phyloP scores from a whole-genome alignment of 2,797 vertebrate species.

The Karalla daura region DNA sequence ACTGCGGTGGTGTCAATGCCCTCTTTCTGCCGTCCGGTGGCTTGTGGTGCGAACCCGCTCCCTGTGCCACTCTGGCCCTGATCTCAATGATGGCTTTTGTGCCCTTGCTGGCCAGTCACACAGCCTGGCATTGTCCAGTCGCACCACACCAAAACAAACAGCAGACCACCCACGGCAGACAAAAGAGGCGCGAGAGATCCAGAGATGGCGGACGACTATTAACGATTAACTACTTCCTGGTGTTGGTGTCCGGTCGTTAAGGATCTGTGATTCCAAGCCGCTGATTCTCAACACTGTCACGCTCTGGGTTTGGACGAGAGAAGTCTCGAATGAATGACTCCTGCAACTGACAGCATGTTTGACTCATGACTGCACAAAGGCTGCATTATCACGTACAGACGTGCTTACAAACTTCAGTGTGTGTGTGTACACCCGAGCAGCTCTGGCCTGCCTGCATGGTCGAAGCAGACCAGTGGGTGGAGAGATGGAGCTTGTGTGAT shows the following conservation, averaged over 20 bases:
- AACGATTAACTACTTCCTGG: slow-evolving; percentile 68
- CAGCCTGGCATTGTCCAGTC: slow-evolving; percentile 75
- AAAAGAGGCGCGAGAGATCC: slow-evolving; percentile 38
- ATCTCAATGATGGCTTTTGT: slow-evolving; percentile 83
- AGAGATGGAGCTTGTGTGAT: slow-evolving; percentile 30
- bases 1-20: slow-evolving; percentile 70
- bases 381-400: slow-evolving; percentile 29
- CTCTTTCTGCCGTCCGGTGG: slow-evolving; percentile 72
- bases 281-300: slow-evolving; percentile 18
- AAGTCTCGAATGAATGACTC: slow-evolving; percentile 26
- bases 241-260: slow-evolving; percentile 33
- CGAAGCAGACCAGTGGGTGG: slow-evolving; percentile 9
- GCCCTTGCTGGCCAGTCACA: slow-evolving; percentile 68
- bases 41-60: slow-evolving; percentile 70
- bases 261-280: slow-evolving; percentile 13
- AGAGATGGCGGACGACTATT: slow-evolving; percentile 39
- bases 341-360: not conserved
- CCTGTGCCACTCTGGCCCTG: slow-evolving; percentile 65
- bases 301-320: not conserved
- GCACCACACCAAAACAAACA: slow-evolving; percentile 83
- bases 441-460: slow-evolving; percentile 24
- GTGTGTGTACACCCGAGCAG: not conserved
- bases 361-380: slow-evolving; percentile 34
- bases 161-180: slow-evolving; percentile 72
- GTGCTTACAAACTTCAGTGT: slow-evolving; percentile 2